Evolutionary conservation across 2,888 invertebrate genomes (phyloP), one percentile per base, ranked within the genome.

Genomic region (Tanypteryx hageni): DNA sequence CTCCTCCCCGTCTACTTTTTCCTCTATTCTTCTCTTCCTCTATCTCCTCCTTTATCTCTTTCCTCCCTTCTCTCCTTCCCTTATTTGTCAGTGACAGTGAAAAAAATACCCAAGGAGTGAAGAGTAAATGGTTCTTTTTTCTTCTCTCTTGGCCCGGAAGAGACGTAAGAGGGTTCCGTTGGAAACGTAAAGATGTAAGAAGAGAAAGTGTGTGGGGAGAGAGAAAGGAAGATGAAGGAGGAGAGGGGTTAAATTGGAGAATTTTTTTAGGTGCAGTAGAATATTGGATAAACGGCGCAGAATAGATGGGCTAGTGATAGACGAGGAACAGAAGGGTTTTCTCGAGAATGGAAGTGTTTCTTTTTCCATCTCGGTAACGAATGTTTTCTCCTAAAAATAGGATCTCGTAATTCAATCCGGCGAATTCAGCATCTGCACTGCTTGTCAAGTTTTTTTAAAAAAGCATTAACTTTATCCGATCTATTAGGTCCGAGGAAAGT

Each of bases 241-340:
- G 31, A 16, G 82, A 44, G 82, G 14, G 8, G 31, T 31, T 13
- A 82, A 14, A 82, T 82, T 31, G 31, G 44, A 82, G 14, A 44
- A 11, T 16, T 82, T 44, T 44, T 82, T 11, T 13, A 44, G 18
- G 81, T 16, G 8, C 27, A 82, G 14, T 7, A 31, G 82, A 82
- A 82, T 31, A 82, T 82, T 82, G 82, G 44, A 82, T 82, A 82
- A 82, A 82, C 44, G 82, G 82, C 16, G 82, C 14, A 27, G 82
- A 82, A 82, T 31, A 27, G 82, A 82, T 1, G 44, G 82, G 13
- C 2, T 27, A 31, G 31, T 82, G 82, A 82, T 82, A 31, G 82
- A 31, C 82, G 27, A 31, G 31, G 82, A 82, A 44, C 31, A 82
- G 44, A 82, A 82, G n/a, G 82, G 31, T 82, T 82, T 44, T 82